Base-by-base conservation (phyloP, 1,140 invertebrate species). In the Drosophila teissieri region DNA sequence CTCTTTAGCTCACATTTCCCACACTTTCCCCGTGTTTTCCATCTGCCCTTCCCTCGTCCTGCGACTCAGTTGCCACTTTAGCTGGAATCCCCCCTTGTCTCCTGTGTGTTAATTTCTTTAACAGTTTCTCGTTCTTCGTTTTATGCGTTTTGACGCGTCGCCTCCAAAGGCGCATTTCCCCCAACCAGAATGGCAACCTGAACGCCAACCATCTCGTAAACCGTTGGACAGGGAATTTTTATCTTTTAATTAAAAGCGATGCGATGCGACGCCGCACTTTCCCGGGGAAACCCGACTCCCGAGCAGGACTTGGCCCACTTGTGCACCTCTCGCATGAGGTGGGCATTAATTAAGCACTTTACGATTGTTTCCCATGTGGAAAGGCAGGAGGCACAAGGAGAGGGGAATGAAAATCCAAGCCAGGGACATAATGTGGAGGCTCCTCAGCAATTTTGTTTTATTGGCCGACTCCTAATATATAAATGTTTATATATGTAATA, bases 201-300 rank as follows among this genome's bases (percentile, higher is more conserved):
- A 55, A 31, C 8, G 34, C 14, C 46, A 48, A 40, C 53, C 51
- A 42, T 39, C 31, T 64, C 60, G 58, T 75, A 56, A 51, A 74
- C 46, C 31, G 62, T 68, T 61, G 70, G 64, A 68, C 76, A 80
- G 73, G 64, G 84, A 77, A 83, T 83, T 77, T 86, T 88, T 86
- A 86, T 86, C 83, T 83, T 86, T 86, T 89, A 86, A 86, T 86
- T 86, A 89, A 86, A 86, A 89, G 62, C 83, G 84, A 73, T 81
- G 79, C 19, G 19, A 19, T 19, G 19, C 75, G 72, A 54, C 76
- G 40, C 14, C 39, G 31, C 42, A 12, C 65, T 49, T 64, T 64
- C 37, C 45, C 7, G 64, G 46, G 8, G 17, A 68, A 19, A 46
- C 37, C 19, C 36, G 31, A n/a, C 19, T 65, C 60, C 64, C 49